These are phyloP conservation scores for Nycticryphes semicollaris DNA, from an alignment of 2,113 vertebrate species.

Conservation along the genomic window DNA sequence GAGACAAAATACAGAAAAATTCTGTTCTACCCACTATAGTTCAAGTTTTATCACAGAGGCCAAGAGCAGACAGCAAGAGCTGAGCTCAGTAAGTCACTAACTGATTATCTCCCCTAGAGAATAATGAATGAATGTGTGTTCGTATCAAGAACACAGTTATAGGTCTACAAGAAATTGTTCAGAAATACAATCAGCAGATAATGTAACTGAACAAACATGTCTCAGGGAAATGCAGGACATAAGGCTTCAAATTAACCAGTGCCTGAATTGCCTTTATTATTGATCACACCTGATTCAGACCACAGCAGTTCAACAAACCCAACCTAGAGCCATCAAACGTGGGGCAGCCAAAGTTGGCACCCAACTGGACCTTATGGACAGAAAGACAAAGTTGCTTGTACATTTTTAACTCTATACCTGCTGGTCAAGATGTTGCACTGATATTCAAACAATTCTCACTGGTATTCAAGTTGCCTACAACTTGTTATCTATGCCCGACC, in stretches of 20 bases:
- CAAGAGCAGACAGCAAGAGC: background rate
- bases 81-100: background rate
- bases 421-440: background rate
- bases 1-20: background rate
- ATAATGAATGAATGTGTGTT: background rate
- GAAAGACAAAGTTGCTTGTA: background rate
- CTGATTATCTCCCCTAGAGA: background rate
- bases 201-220: background rate
- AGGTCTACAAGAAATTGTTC: background rate
- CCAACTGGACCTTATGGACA: background rate
- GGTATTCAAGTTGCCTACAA: background rate
- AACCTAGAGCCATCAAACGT: background rate
- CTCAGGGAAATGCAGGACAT: background rate
- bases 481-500: background rate
- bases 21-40: background rate
- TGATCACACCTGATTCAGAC: background rate
- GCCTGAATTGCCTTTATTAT: background rate
- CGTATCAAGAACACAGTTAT: background rate
- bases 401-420: background rate
- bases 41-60: background rate
- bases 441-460: background rate
- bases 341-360: background rate
- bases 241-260: background rate
- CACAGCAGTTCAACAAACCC: background rate
- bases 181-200: conserved; percentile 35